Evolutionary conservation across 2,113 vertebrate genomes (phyloP).

Genomic region (Takifugu bimaculatus): DNA sequence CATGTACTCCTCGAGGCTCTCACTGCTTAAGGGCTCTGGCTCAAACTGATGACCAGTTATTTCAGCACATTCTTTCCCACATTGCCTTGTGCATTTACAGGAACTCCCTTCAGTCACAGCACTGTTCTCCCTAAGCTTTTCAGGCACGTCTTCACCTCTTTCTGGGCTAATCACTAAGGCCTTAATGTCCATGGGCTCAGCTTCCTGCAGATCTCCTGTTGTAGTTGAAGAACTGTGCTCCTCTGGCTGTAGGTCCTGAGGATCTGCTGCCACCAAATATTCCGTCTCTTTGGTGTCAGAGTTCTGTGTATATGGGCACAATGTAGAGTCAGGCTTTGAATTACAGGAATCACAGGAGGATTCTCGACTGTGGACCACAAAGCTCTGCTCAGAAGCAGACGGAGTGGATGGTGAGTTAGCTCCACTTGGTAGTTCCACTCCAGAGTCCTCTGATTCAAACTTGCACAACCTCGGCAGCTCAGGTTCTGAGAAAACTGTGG

Average conservation of each 20-base stretch:
- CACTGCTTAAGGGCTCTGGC: slow-evolving; percentile 69
- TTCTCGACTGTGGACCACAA: slow-evolving; percentile 82
- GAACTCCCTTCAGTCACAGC: slow-evolving; percentile 18
- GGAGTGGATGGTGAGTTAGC: slow-evolving; percentile 83
- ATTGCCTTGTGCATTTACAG: slow-evolving; percentile 37
- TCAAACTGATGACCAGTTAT: slow-evolving; percentile 46
- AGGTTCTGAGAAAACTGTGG: slow-evolving; percentile 61
- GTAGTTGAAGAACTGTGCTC: slow-evolving; percentile 14
- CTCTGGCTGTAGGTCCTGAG: slow-evolving; percentile 23
- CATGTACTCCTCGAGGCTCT: slow-evolving; percentile 86
- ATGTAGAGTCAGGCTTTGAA: slow-evolving; percentile 55
- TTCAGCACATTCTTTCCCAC: slow-evolving; percentile 32
- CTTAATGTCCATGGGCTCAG: slow-evolving; percentile 23
- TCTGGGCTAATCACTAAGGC: slow-evolving; percentile 13
- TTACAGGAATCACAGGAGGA: slow-evolving; percentile 81
- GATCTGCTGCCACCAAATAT: slow-evolving; percentile 6
- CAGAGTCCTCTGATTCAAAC: slow-evolving; percentile 85
- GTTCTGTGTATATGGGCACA: slow-evolving; percentile 46
- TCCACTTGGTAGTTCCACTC: slow-evolving; percentile 82
- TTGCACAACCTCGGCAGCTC: slow-evolving; percentile 76
- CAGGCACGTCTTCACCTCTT: slow-evolving; percentile 24
- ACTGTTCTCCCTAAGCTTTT: slow-evolving; percentile 22
- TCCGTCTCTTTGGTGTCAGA: slow-evolving; percentile 51
- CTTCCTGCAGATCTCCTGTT: slow-evolving; percentile 15
- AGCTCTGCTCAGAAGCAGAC: slow-evolving; percentile 81